Evolutionary conservation across 2,888 invertebrate species (phyloP).

Genomic region (Drosophila kuntzei): DNA sequence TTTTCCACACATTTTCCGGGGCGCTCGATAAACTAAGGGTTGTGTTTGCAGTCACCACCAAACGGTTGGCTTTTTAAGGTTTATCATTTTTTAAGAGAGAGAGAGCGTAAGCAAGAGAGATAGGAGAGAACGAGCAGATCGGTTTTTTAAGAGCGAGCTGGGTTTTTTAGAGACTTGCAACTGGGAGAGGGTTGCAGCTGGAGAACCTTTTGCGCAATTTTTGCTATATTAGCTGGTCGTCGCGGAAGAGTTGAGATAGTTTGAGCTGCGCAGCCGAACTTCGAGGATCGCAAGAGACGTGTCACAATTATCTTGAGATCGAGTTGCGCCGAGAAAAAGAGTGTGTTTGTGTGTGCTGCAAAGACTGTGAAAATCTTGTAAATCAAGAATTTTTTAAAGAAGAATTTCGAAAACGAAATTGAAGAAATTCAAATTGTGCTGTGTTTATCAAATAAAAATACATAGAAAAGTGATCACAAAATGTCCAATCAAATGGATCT

Average conservation of each 20-base stretch:
- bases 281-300: slow-evolving; percentile 68
- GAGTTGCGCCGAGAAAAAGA: slow-evolving; percentile 30
- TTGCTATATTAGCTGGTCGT: slow-evolving; percentile 78
- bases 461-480: slow-evolving; percentile 43
- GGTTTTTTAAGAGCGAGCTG: slow-evolving; percentile 63
- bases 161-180: slow-evolving; percentile 43
- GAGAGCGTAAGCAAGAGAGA: not conserved
- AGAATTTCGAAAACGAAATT: slow-evolving; percentile 28
- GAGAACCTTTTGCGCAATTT: slow-evolving; percentile 51
- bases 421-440: slow-evolving; percentile 34
- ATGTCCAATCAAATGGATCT: slow-evolving; percentile 85
- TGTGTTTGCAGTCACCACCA: slow-evolving; percentile 56
- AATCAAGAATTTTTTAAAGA: slow-evolving; percentile 35
- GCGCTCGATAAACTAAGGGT: slow-evolving; percentile 57
- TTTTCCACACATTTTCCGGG: slow-evolving; percentile 55
- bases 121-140: slow-evolving; percentile 39
- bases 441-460: slow-evolving; percentile 10
- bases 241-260: slow-evolving; percentile 84
- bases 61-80: slow-evolving; percentile 20
- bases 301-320: slow-evolving; percentile 38
- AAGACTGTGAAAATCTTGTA: slow-evolving; percentile 44
- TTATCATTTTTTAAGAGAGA: slow-evolving; percentile 57
- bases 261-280: slow-evolving; percentile 84
- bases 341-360: slow-evolving; percentile 25
- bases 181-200: slow-evolving; percentile 70